Conservation (phyloP, 2,113 vertebrate genomes). For the Choloepus hoffmanni region DNA sequence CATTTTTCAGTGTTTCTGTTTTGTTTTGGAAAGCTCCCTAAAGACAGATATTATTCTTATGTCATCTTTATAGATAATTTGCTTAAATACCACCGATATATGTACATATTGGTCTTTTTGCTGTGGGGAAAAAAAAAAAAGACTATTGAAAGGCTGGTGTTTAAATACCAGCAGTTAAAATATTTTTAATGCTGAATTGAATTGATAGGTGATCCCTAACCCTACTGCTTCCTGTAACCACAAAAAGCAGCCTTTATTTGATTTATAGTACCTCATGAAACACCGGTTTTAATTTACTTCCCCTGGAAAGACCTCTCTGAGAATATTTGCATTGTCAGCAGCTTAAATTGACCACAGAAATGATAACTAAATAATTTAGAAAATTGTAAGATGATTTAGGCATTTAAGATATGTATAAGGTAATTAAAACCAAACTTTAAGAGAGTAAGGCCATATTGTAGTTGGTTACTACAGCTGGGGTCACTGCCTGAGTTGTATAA, state of each 20-base stretch:
- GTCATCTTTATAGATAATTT: background rate
- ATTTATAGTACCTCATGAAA: constrained; percentile 49
- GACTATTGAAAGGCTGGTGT: background rate
- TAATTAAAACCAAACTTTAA: constrained; percentile 75
- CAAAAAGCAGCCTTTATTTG: constrained; percentile 28
- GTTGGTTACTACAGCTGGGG: constrained; percentile 35
- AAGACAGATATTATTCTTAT: background rate
- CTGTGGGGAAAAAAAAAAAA: background rate
- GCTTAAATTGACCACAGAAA: constrained; percentile 73
- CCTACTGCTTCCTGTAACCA: constrained; percentile 37
- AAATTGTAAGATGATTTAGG: constrained; percentile 70
- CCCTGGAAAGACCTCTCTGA: constrained; percentile 50
- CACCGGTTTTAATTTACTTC: constrained; percentile 73
- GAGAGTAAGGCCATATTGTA: background rate
- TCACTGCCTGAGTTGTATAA: constrained; percentile 40
- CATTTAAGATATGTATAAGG: constrained; percentile 63
- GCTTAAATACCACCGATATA: background rate
- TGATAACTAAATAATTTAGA: constrained; percentile 75
- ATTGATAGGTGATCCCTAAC: constrained; percentile 54
- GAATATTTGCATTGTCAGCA: constrained; percentile 72
- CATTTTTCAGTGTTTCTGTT: constrained; percentile 7
- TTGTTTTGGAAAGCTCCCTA: background rate
- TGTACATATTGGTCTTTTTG: constrained; percentile 10
- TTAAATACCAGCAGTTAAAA: constrained; percentile 65
- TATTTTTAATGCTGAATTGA: constrained; percentile 56